phyloP scores from a whole-genome alignment of 1,140 invertebrate species.

The Cheumatopsyche charites region DNA sequence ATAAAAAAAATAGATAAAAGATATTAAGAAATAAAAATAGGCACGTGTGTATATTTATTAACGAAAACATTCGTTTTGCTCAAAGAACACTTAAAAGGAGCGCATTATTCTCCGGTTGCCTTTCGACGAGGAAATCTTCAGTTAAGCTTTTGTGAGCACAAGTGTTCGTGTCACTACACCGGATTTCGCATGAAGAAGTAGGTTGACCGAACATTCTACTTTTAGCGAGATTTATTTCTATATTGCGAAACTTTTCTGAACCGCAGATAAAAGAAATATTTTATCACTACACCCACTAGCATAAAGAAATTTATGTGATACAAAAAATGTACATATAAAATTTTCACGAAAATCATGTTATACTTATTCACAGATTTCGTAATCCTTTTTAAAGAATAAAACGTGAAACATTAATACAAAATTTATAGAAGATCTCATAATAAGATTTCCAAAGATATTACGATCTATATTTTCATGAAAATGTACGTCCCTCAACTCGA shows the following conservation, averaged over 20 bases:
- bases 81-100: neutral
- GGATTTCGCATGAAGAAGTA: conserved; percentile 4
- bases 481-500: no score
- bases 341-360: neutral
- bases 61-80: neutral
- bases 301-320: no score
- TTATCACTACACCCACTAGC: neutral
- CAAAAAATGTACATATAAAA: neutral
- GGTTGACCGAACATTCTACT: neutral
- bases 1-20: neutral
- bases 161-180: conserved; percentile 28
- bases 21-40: no score
- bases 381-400: no score
- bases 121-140: conserved; percentile 24
- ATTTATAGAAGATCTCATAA: no score
- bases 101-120: conserved; percentile 7
- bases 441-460: no score
- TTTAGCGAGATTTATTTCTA: conserved; percentile 6
- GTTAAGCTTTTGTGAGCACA: conserved; percentile 36
- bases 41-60: neutral
- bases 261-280: neutral
- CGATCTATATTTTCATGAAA: no score
- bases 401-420: no score
- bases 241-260: neutral
- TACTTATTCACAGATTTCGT: no score